Evolutionary conservation across 2,797 vertebrate genomes (phyloP).

Genomic region (Sylvia borin): DNA sequence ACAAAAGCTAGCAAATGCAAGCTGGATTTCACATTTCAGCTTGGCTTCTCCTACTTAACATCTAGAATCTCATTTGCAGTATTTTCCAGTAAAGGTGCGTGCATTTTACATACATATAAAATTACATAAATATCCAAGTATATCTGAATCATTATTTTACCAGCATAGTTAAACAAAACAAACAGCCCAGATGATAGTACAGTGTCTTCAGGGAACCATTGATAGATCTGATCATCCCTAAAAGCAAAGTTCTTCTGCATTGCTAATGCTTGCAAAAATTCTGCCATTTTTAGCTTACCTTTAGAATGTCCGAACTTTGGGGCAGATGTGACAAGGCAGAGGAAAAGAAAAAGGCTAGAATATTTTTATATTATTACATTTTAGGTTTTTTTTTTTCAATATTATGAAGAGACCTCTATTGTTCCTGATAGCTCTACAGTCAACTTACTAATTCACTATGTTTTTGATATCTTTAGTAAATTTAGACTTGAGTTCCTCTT

Average conservation of each 20-base stretch:
- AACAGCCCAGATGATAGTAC: background rate
- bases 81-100: background rate
- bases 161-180: background rate
- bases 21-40: conserved; percentile 11
- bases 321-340: background rate
- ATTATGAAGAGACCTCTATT: background rate
- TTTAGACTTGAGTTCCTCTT: background rate
- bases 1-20: conserved; percentile 5
- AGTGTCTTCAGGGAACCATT: background rate
- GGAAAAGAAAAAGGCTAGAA: background rate
- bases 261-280: background rate
- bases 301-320: background rate
- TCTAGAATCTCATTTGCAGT: background rate
- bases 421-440: background rate
- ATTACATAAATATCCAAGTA: background rate
- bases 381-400: background rate
- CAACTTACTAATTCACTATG: background rate
- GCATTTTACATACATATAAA: background rate
- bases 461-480: background rate
- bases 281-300: background rate
- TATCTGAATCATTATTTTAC: background rate
- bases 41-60: background rate
- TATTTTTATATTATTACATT: background rate
- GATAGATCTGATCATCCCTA: background rate
- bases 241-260: background rate